A percentile compares a stretch with the other conserved stretches of the same genome.
Conservation (phyloP, 2,888 invertebrate genomes). For the Augiades crinisus region DNA sequence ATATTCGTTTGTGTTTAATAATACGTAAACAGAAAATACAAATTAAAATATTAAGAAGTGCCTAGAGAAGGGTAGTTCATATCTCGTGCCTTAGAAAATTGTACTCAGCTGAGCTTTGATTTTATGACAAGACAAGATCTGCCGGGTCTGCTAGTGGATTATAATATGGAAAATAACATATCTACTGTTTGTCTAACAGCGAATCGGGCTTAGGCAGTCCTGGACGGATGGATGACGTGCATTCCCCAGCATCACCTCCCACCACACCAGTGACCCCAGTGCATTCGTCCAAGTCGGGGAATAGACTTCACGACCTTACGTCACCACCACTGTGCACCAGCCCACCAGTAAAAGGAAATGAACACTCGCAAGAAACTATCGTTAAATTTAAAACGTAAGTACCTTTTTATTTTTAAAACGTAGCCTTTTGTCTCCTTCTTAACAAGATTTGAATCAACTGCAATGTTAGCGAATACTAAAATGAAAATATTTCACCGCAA, state of each 20-base stretch:
- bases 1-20: no score
- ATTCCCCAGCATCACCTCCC: slow-evolving; percentile 61
- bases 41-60: no score
- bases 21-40: no score
- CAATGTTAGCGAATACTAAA: no score
- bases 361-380: slow-evolving; percentile 65
- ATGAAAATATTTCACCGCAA: no score
- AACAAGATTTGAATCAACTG: no score
- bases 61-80: no score
- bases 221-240: slow-evolving; percentile 63
- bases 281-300: slow-evolving; percentile 39
- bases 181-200: slow-evolving; percentile 39
- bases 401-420: not conserved
- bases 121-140: no score
- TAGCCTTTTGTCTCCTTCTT: not conserved
- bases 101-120: no score
- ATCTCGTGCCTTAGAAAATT: no score
- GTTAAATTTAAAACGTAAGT: slow-evolving; percentile 76
- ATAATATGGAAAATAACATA: no score
- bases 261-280: slow-evolving; percentile 39
- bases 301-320: slow-evolving; percentile 48
- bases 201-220: slow-evolving; percentile 75
- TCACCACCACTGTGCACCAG: slow-evolving; percentile 72
- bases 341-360: slow-evolving; percentile 61
- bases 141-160: no score